Evolutionary conservation across 2,888 invertebrate genomes (phyloP), one percentile per base, ranked within the genome.

Genomic region (Drosophila nr. fundita): DNA sequence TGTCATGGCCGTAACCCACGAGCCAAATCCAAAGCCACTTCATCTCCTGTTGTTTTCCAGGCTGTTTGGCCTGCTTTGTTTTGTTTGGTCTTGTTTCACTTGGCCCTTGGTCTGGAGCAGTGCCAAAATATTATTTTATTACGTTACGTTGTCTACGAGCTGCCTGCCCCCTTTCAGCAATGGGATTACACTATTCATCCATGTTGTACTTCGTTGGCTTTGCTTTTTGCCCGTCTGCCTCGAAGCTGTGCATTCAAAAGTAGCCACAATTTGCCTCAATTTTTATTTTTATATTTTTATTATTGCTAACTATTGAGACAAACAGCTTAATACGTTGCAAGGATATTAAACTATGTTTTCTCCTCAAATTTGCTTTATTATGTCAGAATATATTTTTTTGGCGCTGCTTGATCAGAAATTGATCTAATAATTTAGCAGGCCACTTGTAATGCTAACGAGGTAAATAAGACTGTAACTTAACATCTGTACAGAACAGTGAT

Each of bases 91-190:
- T 57, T 48, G 72, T 62, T 57, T 55, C 63, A 32, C 36, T 64
- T 74, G 50, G 57, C 60, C 49, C 55, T 29, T 29, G 57, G 68
- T 42, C 74, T 82, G 82, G 82, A 78, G 68, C 69, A 68, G 63
- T 69, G 83, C 82, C 82, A 82, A 82, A 82, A 82, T 83, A 83
- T 80, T 83, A 82, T 83, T 82, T 78, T 83, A 83, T 82, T 82
- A 82, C 83, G 80, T 80, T 80, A 71, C 71, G 75, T 71, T 68
- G 80, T 80, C 81, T 62, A 65, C 27, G 63, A 50, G 32, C 34
- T 63, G 69, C 29, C 54, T 1, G 10, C n/a, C 29, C 24, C 48
- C 61, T 62, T 76, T 76, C 77, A 61, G 38, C 77, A 36, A 70
- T 54, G 68, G 73, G 72, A 76, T 80, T 80, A 80, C 80, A 80